Base-by-base conservation (phyloP, 1,140 invertebrate species). In the Muscidifurax raptorellus region DNA sequence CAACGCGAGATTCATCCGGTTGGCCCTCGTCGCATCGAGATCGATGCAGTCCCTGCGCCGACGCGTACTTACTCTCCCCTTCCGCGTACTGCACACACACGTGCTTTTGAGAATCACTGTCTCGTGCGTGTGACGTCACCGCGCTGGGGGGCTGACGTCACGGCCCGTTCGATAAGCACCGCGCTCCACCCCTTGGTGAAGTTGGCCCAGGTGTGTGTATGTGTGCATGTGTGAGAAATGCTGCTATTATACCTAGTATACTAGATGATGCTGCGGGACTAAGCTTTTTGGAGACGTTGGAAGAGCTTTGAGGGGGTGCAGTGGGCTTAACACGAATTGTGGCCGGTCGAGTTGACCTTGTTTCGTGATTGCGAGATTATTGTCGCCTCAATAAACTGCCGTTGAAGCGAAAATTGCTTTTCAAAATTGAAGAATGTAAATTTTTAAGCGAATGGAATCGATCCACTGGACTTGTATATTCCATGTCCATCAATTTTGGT, bases 11-110 rank as follows among this genome's bases (percentile, higher is more conserved):
- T 64, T 82, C 67, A 30, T 59, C 67, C 30, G 27, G 27, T 13
- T 75, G 12, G 13, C 36, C 36, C 36, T 83, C 82, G 59, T 79
- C 82, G 75, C 82, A 87, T 83, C 82, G 74, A 86, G 78, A 84
- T 82, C 86, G 76, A 84, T 87, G 80, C 82, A 86, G 75, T 77
- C 52, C 80, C 32, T 59, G 59, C 77, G 78, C 76, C 71, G 79
- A 82, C 84, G 36, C 81, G 72, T 85, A 18, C 59, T 79, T 67
- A 32, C n/a, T 27, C 13, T 52, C 25, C 64, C 64, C 52, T 5
- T 15, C 36, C 7, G 25, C 74, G 59, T 67, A n/a, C n/a, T n/a
- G 40, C 72, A 44, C 40, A 59, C 52, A 59, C 52, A 59, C 52
- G 67, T 71, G 27, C n/a, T 66, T 82, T 76, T 82, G 72, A 75